phyloP scores from a whole-genome alignment of 37 sponge, comb jelly and placozoan species.

The Halichondria panicea region DNA sequence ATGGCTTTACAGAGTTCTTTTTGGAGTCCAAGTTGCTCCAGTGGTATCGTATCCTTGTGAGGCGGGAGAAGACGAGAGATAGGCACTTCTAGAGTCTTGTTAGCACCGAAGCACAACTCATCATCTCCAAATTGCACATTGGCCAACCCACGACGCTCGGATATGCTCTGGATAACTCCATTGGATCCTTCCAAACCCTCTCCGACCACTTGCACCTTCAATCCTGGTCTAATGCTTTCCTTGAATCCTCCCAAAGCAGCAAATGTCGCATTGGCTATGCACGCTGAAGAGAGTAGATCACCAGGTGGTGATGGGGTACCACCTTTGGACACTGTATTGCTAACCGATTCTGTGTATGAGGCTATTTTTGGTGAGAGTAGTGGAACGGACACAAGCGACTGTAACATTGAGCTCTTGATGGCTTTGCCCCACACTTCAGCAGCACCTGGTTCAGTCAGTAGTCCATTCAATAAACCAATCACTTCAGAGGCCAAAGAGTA shows the following conservation, averaged over 20 bases:
- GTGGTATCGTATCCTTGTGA: conserved; percentile 52
- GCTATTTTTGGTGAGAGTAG: conserved; percentile 41
- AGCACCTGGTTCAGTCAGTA: conserved; percentile 67
- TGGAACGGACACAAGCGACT: conserved; percentile 46
- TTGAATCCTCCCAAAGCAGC: conserved; percentile 96
- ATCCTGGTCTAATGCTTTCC: conserved; percentile 75
- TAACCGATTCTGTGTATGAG: conserved; percentile 31
- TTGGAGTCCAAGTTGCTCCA: conserved; percentile 44
- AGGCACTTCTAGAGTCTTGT: conserved; percentile 70
- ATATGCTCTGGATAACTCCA: conserved; percentile 67
- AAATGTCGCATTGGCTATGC: conserved; percentile 84
- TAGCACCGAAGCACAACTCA: conserved; percentile 46
- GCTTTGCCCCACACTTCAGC: conserved; percentile 87
- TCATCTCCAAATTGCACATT: conserved; percentile 66
- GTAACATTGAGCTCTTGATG: conserved; percentile 68
- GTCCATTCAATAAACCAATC: conserved; percentile 81
- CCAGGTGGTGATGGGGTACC: conserved; percentile 32
- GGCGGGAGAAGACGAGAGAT: conserved; percentile 62
- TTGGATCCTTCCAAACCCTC: conserved; percentile 49
- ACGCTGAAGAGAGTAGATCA: conserved; percentile 55
- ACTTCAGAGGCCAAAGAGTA: conserved; percentile 92
- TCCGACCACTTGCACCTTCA: conserved; percentile 68
- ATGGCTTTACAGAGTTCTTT: conserved; percentile 48
- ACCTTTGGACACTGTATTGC: conserved; percentile 36
- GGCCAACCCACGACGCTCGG: conserved; percentile 75